These are phyloP conservation scores for Mormyrus hasselquistii DNA, from an alignment of 2,797 vertebrate species.

Conservation along the genomic window DNA sequence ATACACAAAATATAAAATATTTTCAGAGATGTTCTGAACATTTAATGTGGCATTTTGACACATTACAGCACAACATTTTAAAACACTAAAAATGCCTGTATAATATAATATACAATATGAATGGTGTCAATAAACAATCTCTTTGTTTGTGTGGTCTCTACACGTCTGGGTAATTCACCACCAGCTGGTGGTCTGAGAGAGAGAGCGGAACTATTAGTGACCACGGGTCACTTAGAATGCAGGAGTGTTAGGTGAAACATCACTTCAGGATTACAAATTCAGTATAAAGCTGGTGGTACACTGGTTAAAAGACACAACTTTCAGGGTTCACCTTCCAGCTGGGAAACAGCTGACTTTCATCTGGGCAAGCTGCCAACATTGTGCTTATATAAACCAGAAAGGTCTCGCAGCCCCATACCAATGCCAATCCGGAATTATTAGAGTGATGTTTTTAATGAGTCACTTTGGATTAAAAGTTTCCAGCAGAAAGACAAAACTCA, in stretches of 20 bases:
- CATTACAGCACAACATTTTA: conserved; percentile 49
- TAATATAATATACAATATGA: conserved; percentile 21
- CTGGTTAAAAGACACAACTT: neutral
- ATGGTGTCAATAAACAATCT: neutral
- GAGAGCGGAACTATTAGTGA: neutral
- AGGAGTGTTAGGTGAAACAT: neutral
- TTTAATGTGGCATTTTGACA: conserved; percentile 59
- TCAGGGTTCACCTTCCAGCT: neutral
- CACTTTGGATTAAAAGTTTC: neutral
- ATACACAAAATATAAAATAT: conserved; percentile 56
- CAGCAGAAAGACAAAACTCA: neutral
- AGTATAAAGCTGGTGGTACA: neutral
- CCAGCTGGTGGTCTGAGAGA: neutral
- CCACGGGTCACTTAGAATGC: neutral
- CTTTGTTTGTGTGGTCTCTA: neutral
- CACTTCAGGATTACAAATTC: neutral
- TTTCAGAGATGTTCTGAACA: conserved; percentile 70
- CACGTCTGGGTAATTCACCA: neutral
- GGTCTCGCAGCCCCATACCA: neutral
- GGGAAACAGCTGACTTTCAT: neutral
- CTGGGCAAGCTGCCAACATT: neutral
- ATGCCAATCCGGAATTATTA: neutral
- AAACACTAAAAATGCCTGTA: conserved; percentile 35
- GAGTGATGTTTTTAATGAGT: neutral
- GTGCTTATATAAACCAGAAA: neutral